These are phyloP conservation scores for Plectrocnemia conspersa DNA, from an alignment of 1,140 invertebrate species.

Conservation along the genomic window DNA sequence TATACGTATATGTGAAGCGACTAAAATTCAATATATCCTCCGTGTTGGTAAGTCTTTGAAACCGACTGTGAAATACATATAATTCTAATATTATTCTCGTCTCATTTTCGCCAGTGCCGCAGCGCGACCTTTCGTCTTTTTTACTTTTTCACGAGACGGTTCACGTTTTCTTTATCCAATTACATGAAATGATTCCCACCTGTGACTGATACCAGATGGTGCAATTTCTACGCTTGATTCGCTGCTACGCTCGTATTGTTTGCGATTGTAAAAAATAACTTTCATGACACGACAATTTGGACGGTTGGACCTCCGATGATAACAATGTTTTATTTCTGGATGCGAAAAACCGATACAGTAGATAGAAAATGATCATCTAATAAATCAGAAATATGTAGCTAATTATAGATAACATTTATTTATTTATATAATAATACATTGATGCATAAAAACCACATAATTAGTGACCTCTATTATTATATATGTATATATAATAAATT, in stretches of 20 bases:
- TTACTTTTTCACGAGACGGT: conserved; percentile 6
- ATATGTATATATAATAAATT: no score
- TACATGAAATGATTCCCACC: conserved; percentile 34
- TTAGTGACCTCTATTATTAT: no score
- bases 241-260: neutral
- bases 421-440: no score
- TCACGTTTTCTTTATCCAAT: conserved; percentile 33
- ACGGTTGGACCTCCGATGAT: no score
- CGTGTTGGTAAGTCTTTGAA: conserved; percentile 3
- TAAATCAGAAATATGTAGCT: no score
- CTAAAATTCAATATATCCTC: conserved; percentile 10
- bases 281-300: no score
- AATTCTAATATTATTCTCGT: conserved; percentile 2
- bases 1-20: conserved; percentile 5
- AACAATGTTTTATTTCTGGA: no score
- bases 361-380: no score
- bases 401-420: no score
- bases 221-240: conserved; percentile 21
- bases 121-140: neutral
- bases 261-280: conserved; percentile 2
- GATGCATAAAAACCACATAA: no score
- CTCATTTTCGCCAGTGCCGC: neutral
- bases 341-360: no score
- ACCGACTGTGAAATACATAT: neutral
- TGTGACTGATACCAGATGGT: conserved; percentile 30